Percentiles rank a stretch among this genome's conserved stretches.
Evolutionary conservation across 2,113 vertebrate species (phyloP).

Genomic region (Corythoichthys intestinalis): DNA sequence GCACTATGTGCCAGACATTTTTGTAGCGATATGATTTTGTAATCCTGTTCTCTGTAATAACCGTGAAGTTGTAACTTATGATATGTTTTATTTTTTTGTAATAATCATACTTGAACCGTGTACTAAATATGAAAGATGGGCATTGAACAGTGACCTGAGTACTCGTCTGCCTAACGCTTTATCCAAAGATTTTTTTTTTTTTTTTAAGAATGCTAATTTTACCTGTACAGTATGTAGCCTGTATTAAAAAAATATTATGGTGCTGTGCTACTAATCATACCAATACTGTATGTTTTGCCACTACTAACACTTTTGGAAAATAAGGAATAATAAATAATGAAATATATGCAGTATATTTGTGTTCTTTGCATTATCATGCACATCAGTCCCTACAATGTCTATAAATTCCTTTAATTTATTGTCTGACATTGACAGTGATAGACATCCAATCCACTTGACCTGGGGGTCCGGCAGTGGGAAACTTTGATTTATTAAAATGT

Average conservation of each 20-base stretch:
- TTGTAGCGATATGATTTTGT: conserved; percentile 55
- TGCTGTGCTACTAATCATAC: conserved; percentile 67
- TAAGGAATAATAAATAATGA: conserved; percentile 62
- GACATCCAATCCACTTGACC: too few species aligned
- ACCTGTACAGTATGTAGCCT: conserved; percentile 43
- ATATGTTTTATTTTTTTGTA: conserved; percentile 62
- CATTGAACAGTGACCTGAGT: conserved; percentile 54
- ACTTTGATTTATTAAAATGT: too few species aligned
- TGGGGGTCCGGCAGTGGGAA: too few species aligned
- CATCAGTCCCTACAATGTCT: not conserved
- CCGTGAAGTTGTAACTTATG: conserved; percentile 68
- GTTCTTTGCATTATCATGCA: not conserved
- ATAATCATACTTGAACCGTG: conserved; percentile 76
- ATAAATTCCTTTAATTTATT: not conserved
- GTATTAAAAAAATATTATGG: conserved; percentile 57
- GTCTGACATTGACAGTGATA: too few species aligned
- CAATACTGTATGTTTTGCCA: conserved; percentile 54
- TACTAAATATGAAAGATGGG: conserved; percentile 59
- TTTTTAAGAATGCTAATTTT: conserved; percentile 47
- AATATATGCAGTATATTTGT: conserved; percentile 50
- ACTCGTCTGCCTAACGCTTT: conserved; percentile 60
- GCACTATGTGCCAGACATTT: conserved; percentile 84
- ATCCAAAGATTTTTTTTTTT: conserved; percentile 72
- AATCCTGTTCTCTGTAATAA: conserved; percentile 61
- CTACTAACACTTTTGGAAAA: conserved; percentile 67